Conservation (phyloP, 2,888 invertebrate genomes). For the Ormyrus rosae region DNA sequence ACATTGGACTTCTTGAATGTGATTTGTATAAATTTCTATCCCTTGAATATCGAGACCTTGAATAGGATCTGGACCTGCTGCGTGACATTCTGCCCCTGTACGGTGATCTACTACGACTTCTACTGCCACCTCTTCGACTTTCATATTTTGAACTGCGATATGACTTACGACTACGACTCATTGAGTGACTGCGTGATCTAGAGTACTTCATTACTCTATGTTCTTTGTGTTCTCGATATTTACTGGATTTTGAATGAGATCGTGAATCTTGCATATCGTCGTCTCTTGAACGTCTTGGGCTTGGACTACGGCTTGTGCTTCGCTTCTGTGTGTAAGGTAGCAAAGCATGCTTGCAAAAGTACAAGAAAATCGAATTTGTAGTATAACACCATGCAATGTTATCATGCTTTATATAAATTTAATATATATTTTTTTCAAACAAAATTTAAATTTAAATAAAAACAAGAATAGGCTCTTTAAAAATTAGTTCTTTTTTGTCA, state of each 20-base stretch:
- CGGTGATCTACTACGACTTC: constrained; percentile 81
- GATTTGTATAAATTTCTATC: constrained; percentile 79
- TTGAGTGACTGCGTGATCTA: constrained; percentile 73
- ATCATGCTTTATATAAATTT: constrained; percentile 33
- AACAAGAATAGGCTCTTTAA: no score
- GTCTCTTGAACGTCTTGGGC: constrained; percentile 68
- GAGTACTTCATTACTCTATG: constrained; percentile 72
- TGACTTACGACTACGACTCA: constrained; percentile 73
- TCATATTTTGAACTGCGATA: constrained; percentile 69
- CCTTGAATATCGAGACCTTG: constrained; percentile 77
- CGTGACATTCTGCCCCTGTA: constrained; percentile 81
- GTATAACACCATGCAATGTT: constrained; percentile 43
- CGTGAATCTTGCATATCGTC: constrained; percentile 70
- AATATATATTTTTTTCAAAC: neutral
- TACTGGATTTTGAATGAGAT: constrained; percentile 73
- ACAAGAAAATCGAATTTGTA: constrained; percentile 33
- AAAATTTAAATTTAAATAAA: no score
- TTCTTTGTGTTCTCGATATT: constrained; percentile 71
- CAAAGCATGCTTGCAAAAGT: constrained; percentile 52
- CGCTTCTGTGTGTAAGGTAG: constrained; percentile 62
- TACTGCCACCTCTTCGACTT: constrained; percentile 67
- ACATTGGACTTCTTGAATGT: constrained; percentile 89
- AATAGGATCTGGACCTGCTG: constrained; percentile 80
- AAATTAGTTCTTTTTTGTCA: no score
- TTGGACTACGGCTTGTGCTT: constrained; percentile 70